These are phyloP conservation scores for Achroia grisella DNA, from an alignment of 1,140 invertebrate genomes.

Conservation along the genomic window DNA sequence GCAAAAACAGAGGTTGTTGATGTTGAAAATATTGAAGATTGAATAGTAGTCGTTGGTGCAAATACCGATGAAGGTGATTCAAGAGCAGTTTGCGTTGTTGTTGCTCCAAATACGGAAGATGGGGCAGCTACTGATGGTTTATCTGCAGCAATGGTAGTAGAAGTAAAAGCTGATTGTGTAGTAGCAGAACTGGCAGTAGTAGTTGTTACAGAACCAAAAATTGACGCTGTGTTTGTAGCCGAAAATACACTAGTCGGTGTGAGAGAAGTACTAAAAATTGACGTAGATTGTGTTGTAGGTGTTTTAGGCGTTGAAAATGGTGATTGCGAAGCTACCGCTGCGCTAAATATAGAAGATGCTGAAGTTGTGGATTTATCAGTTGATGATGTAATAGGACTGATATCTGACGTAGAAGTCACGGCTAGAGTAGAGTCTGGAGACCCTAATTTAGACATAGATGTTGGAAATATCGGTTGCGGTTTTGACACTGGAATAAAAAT, in stretches of 20 bases:
- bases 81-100: constrained; percentile 5
- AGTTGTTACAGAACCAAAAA: constrained; percentile 8
- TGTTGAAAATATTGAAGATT: constrained; percentile 10
- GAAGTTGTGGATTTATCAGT: constrained; percentile 7
- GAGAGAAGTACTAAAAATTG: constrained; percentile 16
- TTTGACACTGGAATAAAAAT: constrained; percentile 11
- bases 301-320: constrained; percentile 6
- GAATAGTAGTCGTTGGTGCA: constrained; percentile 7
- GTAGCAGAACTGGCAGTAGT: not conserved
- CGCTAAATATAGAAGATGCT: constrained; percentile 35
- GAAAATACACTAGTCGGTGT: constrained; percentile 2
- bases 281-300: constrained; percentile 11
- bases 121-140: constrained; percentile 14
- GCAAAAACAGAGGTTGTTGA: constrained; percentile 9
- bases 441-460: no score
- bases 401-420: constrained; percentile 5
- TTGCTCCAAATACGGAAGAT: constrained; percentile 8
- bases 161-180: constrained; percentile 10
- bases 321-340: constrained; percentile 25
- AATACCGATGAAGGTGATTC: constrained; percentile 15
- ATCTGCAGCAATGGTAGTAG: not conserved
- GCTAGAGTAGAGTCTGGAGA: constrained; percentile 4
- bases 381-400: constrained; percentile 2
- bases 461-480: not conserved
- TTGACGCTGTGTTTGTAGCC: constrained; percentile 1